Evolutionary conservation across 2,888 invertebrate genomes (phyloP).

Genomic region (Yponomeuta plumbellus): DNA sequence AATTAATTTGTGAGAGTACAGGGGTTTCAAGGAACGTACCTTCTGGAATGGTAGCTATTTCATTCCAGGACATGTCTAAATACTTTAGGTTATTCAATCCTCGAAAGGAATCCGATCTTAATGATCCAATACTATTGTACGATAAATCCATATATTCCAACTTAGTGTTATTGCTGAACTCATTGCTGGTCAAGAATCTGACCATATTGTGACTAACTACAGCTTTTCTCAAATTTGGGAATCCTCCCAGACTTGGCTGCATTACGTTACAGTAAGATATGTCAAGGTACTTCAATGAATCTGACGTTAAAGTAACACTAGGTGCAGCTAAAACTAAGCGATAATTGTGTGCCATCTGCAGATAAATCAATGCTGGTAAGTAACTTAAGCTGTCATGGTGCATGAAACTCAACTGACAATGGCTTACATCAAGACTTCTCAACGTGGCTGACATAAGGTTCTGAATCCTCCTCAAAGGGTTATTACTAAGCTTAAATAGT

Average conservation of each 20-base stretch:
- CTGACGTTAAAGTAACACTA: conserved; percentile 59
- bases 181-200: conserved; percentile 71
- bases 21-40: conserved; percentile 78
- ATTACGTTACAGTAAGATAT: conserved; percentile 79
- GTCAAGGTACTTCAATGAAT: conserved; percentile 74
- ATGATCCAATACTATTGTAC: conserved; percentile 78
- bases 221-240: conserved; percentile 77
- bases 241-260: conserved; percentile 75
- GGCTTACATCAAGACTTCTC: conserved; percentile 74
- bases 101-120: conserved; percentile 78
- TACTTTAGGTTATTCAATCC: conserved; percentile 74
- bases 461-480: conserved; percentile 66
- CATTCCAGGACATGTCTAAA: conserved; percentile 83
- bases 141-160: conserved; percentile 80
- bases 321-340: conserved; percentile 65
- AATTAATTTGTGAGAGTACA: conserved; percentile 75
- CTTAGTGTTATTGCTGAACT: conserved; percentile 78
- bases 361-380: conserved; percentile 75
- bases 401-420: conserved; percentile 72
- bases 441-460: conserved; percentile 69
- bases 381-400: conserved; percentile 72
- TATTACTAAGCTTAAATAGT: conserved; percentile 70
- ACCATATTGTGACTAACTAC: conserved; percentile 80
- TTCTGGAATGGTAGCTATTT: conserved; percentile 76
- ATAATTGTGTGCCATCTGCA: conserved; percentile 80